Evolutionary conservation across 2,113 vertebrate genomes (phyloP).

Genomic region (Lonchura striata): DNA sequence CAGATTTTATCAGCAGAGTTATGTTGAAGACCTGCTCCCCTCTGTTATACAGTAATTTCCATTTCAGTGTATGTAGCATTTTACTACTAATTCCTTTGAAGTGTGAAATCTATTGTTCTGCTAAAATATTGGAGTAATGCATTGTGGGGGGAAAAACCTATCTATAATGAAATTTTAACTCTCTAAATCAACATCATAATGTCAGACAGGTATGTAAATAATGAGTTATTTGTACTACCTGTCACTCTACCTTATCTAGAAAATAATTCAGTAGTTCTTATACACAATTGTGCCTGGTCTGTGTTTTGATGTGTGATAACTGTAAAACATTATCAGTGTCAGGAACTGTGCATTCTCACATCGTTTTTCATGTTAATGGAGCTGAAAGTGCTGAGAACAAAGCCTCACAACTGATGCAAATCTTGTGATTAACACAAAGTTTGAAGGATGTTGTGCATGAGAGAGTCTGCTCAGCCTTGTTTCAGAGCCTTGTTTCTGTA

Average conservation of each 20-base stretch:
- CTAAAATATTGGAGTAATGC: background rate
- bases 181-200: conserved; percentile 26
- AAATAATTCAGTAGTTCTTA: conserved; percentile 42
- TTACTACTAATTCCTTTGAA: conserved; percentile 44
- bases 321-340: conserved; percentile 43
- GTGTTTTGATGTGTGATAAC: conserved; percentile 49
- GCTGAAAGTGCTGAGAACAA: conserved; percentile 35
- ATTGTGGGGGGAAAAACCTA: background rate
- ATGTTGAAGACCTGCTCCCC: background rate
- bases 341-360: background rate
- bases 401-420: conserved; percentile 11
- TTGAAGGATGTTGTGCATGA: background rate
- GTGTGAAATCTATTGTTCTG: conserved; percentile 43
- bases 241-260: conserved; percentile 46
- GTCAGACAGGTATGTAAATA: conserved; percentile 24
- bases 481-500: background rate
- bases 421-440: conserved; percentile 16
- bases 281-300: background rate
- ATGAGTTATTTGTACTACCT: conserved; percentile 34
- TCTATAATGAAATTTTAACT: conserved; percentile 40
- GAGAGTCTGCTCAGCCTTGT: background rate
- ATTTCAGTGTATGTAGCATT: conserved; percentile 11
- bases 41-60: background rate
- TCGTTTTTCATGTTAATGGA: conserved; percentile 39
- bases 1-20: background rate